These are phyloP conservation scores for Macroramphosus scolopax DNA, from an alignment of 2,797 vertebrate genomes.

Conservation along the genomic window DNA sequence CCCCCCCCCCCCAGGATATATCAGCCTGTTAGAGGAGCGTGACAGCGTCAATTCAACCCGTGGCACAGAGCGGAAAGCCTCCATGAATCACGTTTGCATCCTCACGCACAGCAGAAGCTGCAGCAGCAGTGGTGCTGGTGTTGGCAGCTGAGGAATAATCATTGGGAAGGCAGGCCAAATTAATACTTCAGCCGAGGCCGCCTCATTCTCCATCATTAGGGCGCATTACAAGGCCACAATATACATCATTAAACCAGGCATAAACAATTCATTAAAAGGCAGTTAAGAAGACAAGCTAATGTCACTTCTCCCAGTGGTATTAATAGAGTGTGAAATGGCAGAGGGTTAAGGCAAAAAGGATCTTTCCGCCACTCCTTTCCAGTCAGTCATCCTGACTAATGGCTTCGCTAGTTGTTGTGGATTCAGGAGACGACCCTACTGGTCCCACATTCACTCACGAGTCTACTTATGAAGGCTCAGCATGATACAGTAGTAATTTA, in stretches of 20 bases:
- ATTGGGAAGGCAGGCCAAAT: slow-evolving; percentile 75
- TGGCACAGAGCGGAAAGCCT: slow-evolving; percentile 50
- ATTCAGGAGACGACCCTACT: slow-evolving; percentile 25
- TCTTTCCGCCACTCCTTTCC: slow-evolving; percentile 56
- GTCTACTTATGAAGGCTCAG: slow-evolving; percentile 25
- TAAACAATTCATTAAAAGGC: slow-evolving; percentile 83
- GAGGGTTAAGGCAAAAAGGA: slow-evolving; percentile 69
- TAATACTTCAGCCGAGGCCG: slow-evolving; percentile 72
- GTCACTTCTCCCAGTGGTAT: slow-evolving; percentile 74
- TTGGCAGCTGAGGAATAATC: slow-evolving; percentile 69
- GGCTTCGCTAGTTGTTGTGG: slow-evolving; percentile 39
- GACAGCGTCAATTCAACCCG: slow-evolving; percentile 68
- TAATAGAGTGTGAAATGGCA: slow-evolving; percentile 75
- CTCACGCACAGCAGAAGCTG: slow-evolving; percentile 17
- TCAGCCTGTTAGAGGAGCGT: slow-evolving; percentile 55
- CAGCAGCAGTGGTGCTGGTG: slow-evolving; percentile 15
- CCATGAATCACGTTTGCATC: slow-evolving; percentile 62
- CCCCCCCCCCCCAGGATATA: slow-evolving; percentile 55
- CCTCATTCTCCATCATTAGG: slow-evolving; percentile 76
- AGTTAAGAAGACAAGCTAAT: slow-evolving; percentile 78
- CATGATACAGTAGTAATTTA: slow-evolving; percentile 26
- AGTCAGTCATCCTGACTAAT: slow-evolving; percentile 69
- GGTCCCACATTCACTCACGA: neutral
- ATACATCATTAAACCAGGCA: slow-evolving; percentile 81
- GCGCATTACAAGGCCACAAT: slow-evolving; percentile 79